Base-by-base conservation (phyloP, 2,113 vertebrate genomes). In the Grammomys dolichurus region DNA sequence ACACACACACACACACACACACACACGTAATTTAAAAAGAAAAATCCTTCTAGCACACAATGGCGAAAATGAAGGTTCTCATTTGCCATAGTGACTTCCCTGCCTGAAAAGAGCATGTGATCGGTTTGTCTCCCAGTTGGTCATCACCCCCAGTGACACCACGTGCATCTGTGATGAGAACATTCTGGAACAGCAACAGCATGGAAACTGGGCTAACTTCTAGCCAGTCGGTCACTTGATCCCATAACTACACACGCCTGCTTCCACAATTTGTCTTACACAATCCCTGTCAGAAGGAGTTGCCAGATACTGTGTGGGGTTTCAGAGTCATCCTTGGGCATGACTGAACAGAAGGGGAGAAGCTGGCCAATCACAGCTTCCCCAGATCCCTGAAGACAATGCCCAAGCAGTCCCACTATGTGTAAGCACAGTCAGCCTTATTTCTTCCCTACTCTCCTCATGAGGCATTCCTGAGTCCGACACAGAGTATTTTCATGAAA, bases 1-100 rank as follows among this genome's bases (percentile, higher is more conserved):
- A 80, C 51, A 43, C 36, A 43, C 7, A 31, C 22, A n/a, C 31
- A 19, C n/a, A 73, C n/a, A 28, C 75, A 77, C 26, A 77, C 46
- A 77, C 26, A 51, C 46, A 16, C 43, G 10, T 10, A 51, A 51
- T 51, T 51, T 51, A 51, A 51, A 51, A 51, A 51, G 51, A 51
- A 58, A 58, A 58, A 58, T 60, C 58, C 58, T 67, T 67, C 28
- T 13, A 31, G 28, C 65, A 16, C 14, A 8, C 0, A 0, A 28
- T 4, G 75, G 36, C 54, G 7, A 43, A 63, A 69, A 36, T 0
- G 43, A 63, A 48, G 46, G n/a, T 1, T 4, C 14, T 4, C 14
- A 0, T 17, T 17, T 72, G 78, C 12, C 2, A 0, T 0, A 20
- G 75, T 2, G 51, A 80, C 40, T 63, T 14, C 17, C 26, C 3